Conservation (phyloP, 2,113 vertebrate genomes). For the Helogale parvula region DNA sequence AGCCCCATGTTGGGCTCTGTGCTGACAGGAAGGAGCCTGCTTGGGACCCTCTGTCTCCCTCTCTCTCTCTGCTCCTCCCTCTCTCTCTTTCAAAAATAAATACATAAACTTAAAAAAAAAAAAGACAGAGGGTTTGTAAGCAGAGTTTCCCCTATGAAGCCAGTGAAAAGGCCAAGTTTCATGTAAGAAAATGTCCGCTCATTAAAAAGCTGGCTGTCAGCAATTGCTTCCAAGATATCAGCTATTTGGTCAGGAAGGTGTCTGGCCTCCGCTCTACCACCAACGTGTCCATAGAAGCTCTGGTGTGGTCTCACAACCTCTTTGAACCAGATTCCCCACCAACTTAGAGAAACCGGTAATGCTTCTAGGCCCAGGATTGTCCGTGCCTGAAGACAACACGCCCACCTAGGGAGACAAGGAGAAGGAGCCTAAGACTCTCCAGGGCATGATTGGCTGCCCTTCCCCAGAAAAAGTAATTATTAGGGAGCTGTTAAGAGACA, state of each 20-base stretch:
- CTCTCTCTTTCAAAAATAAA: too few species aligned
- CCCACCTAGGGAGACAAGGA: not conserved
- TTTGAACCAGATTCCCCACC: not conserved
- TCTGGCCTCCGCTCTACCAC: not conserved
- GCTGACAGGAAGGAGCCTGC: too few species aligned
- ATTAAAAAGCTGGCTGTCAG: not conserved
- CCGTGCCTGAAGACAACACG: not conserved
- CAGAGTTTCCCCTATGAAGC: not conserved
- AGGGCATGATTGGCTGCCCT: not conserved
- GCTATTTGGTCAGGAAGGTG: not conserved
- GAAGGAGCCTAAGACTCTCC: not conserved
- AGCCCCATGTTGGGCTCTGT: too few species aligned
- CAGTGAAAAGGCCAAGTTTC: not conserved
- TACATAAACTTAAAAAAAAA: too few species aligned
- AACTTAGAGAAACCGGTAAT: not conserved
- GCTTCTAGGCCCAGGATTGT: not conserved
- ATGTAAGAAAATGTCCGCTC: constrained; percentile 24
- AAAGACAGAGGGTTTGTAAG: not conserved
- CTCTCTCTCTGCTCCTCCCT: too few species aligned
- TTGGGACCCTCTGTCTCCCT: too few species aligned
- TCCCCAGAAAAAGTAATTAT: constrained; percentile 1
- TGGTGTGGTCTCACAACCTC: not conserved
- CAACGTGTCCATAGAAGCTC: not conserved
- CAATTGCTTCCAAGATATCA: constrained; percentile 9
- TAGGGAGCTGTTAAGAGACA: not conserved